phyloP scores from a whole-genome alignment of 1,140 invertebrate genomes.

The Cardiocondyla obscurior region DNA sequence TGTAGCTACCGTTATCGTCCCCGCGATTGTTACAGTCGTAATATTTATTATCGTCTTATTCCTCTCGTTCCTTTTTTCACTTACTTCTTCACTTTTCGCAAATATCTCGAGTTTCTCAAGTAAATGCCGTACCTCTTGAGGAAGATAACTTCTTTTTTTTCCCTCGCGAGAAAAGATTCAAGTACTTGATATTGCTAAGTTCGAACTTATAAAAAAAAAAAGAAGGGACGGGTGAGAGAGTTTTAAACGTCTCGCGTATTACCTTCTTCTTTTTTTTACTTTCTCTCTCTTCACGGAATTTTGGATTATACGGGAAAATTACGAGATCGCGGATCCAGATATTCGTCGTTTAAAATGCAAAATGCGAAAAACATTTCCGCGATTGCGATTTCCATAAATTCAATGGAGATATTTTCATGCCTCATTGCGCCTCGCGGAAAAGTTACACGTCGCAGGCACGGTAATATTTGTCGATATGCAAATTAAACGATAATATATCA shows the following conservation, averaged over 20 bases:
- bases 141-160: slow-evolving; percentile 8
- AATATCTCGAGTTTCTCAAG: slow-evolving; percentile 22
- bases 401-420: neutral
- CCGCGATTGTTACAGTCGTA: neutral
- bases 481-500: neutral
- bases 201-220: slow-evolving; percentile 21
- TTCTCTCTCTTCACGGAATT: slow-evolving; percentile 1
- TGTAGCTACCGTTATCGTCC: neutral
- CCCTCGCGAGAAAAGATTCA: slow-evolving; percentile 6
- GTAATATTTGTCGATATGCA: neutral
- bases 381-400: neutral
- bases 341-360: slow-evolving; percentile 20
- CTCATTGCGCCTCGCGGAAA: neutral
- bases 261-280: no score
- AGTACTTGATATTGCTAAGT: slow-evolving; percentile 28
- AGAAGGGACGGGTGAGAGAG: neutral
- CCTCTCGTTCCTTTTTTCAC: neutral
- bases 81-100: slow-evolving; percentile 10
- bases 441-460: neutral
- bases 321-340: neutral
- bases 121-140: slow-evolving; percentile 10
- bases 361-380: neutral
- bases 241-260: slow-evolving; percentile 20
- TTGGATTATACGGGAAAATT: slow-evolving; percentile 16
- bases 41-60: neutral